A percentile compares a stretch with the other conserved stretches of the same genome.
These are phyloP conservation scores for Stictocephala bisonia DNA, from an alignment of 2,888 invertebrate species.

Conservation along the genomic window DNA sequence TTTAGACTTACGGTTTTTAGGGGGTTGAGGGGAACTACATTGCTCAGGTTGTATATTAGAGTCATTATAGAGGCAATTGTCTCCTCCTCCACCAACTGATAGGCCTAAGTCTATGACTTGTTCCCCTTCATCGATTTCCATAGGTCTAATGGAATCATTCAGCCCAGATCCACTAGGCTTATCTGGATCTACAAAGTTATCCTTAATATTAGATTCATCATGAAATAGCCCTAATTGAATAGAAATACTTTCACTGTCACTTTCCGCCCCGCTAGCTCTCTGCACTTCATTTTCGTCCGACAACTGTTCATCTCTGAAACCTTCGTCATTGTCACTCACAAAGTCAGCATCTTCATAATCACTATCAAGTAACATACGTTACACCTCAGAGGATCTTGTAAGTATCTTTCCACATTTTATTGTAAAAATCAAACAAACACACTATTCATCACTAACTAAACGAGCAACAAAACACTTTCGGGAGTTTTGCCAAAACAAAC, in stretches of 20 bases:
- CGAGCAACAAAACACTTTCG: neutral
- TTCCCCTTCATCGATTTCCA: slow-evolving; percentile 11
- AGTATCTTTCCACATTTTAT: slow-evolving; percentile 16
- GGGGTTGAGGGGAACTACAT: neutral
- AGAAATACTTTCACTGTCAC: slow-evolving; percentile 7
- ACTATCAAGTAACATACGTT: slow-evolving; percentile 15
- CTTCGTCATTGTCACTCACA: slow-evolving; percentile 9
- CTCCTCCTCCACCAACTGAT: slow-evolving; percentile 20
- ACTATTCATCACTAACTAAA: slow-evolving; percentile 13
- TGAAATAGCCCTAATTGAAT: neutral
- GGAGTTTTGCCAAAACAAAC: neutral
- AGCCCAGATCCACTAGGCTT: slow-evolving; percentile 8
- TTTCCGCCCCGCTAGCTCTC: neutral
- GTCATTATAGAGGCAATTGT: neutral
- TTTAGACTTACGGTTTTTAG: slow-evolving; percentile 4
- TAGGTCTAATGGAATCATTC: neutral
- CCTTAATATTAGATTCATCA: neutral
- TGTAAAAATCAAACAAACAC: slow-evolving; percentile 1
- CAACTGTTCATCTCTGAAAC: neutral
- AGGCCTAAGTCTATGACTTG: slow-evolving; percentile 9
- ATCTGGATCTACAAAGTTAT: slow-evolving; percentile 11
- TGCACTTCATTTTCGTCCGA: slow-evolving; percentile 13
- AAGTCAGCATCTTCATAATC: slow-evolving; percentile 13
- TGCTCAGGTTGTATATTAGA: neutral
- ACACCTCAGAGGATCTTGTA: slow-evolving; percentile 4